Evolutionary conservation across 2,888 invertebrate species (phyloP), one percentile per base, ranked within the genome.

Genomic region (Pelosia muscerda): DNA sequence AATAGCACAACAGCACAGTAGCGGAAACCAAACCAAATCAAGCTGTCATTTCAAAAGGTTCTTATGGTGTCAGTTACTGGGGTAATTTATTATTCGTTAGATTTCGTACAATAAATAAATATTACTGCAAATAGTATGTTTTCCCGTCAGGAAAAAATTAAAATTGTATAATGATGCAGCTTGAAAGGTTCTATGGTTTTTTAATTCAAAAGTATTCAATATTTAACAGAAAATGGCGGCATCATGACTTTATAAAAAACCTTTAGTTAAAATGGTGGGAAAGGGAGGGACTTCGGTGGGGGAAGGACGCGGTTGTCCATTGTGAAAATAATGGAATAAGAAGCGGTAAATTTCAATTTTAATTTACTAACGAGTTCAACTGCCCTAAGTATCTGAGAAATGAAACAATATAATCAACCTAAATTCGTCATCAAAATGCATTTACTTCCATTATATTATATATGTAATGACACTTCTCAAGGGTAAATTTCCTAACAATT

Each of bases 1-100:
- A 94, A 93, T 94, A 93, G 92, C 92, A 93, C 94, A 93, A 93
- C 89, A 94, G 94, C 91, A 94, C 94, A 94, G 94, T 92, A 92
- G 94, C 94, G 94, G 94, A 94, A 94, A 94, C 94, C 94, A 94
- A 94, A 94, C 94, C 93, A 93, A 94, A 93, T 94, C 94, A 94
- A 94, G 94, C 94, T 94, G 94, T 94, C 94, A 94, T 90, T 90
- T 86, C 87, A 86, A 91, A 90, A 92, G 93, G 92, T 91, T 89
- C 86, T 90, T 90, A 80, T 72, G 68, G 73, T 85, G 90, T 90
- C 88, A 84, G 85, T 88, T 86, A 92, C 85, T 81, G 78, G 77
- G 73, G 76, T 65, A 72, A 66, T 68, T 63, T 61, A 66, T 65
- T 61, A 68, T 70, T 54, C 65, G 68, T 66, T 68, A 73, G 25